Evolutionary conservation across 2,113 vertebrate genomes (phyloP), one percentile per base, ranked within the genome.

Genomic region (Myrmophylax atrothorax): DNA sequence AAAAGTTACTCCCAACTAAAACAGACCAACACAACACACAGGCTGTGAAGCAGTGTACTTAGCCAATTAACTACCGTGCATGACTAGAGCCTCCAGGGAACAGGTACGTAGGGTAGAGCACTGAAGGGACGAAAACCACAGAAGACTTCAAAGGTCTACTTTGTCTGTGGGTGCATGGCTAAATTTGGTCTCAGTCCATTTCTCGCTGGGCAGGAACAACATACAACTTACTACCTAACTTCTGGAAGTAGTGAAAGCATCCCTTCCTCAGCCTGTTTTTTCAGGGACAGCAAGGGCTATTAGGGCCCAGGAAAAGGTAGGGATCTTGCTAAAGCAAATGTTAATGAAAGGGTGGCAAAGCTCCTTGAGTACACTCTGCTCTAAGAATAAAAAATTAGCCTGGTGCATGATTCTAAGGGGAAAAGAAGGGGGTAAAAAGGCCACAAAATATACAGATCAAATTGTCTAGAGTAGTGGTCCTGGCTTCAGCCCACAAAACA

Each of bases 401-500:
- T 84, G 69, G 38, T 58, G 40, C 37, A 78, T 62, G 31, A 90
- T 58, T 83, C 72, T 73, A 76, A 49, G 12, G 3, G 1, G 10
- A 52, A 28, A 58, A 31, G 60, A 46, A 55, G 1, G 5, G 18
- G 28, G 7, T 16, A 62, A 44, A 63, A 68, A 55, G 12, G 7
- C 56, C 37, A 59, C 31, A 77, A 78, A 94, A 92, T 84, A 89
- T 50, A 94, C 49, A 80, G 69, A 95, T 79, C 58, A 82, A 94
- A 81, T 69, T 80, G 80, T 95, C 76, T 72, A 78, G 88, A 92
- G 86, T 79, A 82, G 60, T 73, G 84, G 88, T 92, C 73, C 76
- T 66, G 76, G 76, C 60, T 94, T 49, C 80, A 90, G 80, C 40
- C 89, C 92, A 93, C 93, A 96, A 96, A 96, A 86, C 90, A 96